Base-by-base conservation (phyloP, 2,113 vertebrate species). In the Poeciliopsis prolifica region DNA sequence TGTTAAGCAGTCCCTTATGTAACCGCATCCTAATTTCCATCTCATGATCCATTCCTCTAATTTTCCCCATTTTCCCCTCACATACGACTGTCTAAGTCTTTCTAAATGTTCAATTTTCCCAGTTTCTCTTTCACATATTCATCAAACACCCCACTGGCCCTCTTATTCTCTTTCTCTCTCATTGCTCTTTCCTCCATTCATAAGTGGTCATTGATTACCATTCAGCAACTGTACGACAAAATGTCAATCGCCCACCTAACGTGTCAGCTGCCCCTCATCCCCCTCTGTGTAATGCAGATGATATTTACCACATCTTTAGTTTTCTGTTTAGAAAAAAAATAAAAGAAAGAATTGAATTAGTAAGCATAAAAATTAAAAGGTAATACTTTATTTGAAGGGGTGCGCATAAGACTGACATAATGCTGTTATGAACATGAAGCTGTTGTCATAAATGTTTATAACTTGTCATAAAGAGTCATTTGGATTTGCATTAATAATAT, bases 141-240 rank as follows among this genome's bases (percentile, higher is more conserved):
- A 89, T 81, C 74, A 78, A 81, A 87, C 83, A 85, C 76, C 73
- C 85, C 67, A 86, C 81, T 79, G 83, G 67, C 70, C 14, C 72
- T 48, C 24, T 3, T 17, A 58, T 7, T 90, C 76, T 79, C 70
- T 40, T 60, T 72, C 86, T 81, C 77, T 74, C 30, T n/a, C 28
- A 44, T 77, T 73, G 68, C 67, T 76, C 72, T 86, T 74, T 75
- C 61, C 78, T 85, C 67, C 67, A 77, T 64, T 37, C 65, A 61
- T 83, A 80, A 88, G 86, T 88, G 88, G 75, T 86, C 88, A 91
- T 85, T 88, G 87, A 88, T 91, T 82, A 90, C 85, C 75, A 70
- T 80, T 77, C 81, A 87, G 73, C 83, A 75, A 85, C 83, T 90
- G 72, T 83, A 82, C 82, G 81, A 90, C 80, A 66, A 91, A 91